Evolutionary conservation across 2,888 invertebrate genomes (phyloP).

Genomic region (Xestia c-nigrum): DNA sequence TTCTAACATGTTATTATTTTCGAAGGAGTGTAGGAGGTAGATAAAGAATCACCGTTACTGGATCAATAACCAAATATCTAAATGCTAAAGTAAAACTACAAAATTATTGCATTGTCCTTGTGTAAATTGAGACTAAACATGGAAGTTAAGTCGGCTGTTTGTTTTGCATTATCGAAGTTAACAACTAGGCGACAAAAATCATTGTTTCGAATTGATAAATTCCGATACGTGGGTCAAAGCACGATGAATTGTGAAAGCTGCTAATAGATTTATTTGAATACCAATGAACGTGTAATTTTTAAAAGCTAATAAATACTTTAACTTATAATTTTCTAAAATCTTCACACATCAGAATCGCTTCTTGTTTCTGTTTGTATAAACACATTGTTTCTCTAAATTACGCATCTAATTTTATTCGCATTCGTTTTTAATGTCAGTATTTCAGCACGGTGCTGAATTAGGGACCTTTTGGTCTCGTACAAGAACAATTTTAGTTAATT

Average conservation of each 20-base stretch:
- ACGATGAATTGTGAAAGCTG: slow-evolving; percentile 55
- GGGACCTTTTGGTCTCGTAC: too few relatives aligned
- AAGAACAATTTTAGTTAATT: too few relatives aligned
- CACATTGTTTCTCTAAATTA: background rate
- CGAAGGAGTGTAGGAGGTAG: background rate
- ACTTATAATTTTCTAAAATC: background rate
- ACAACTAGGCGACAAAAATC: slow-evolving; percentile 24
- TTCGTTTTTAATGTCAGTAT: too few relatives aligned
- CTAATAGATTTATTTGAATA: slow-evolving; percentile 51
- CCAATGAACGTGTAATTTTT: slow-evolving; percentile 47
- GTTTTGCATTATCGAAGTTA: slow-evolving; percentile 35
- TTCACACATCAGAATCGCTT: background rate
- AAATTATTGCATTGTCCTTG: slow-evolving; percentile 7
- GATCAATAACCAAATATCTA: slow-evolving; percentile 9
- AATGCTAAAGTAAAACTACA: background rate
- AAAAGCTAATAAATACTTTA: slow-evolving; percentile 23
- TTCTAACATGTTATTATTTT: slow-evolving; percentile 14
- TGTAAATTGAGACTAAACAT: slow-evolving; percentile 22
- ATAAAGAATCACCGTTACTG: slow-evolving; percentile 27
- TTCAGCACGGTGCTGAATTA: too few relatives aligned
- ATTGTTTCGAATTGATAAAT: slow-evolving; percentile 24
- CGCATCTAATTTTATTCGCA: background rate
- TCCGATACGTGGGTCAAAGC: slow-evolving; percentile 24
- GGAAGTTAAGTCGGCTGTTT: slow-evolving; percentile 5
- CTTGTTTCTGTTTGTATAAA: background rate